Evolutionary conservation across 2,113 vertebrate genomes (phyloP).

Genomic region (Sminthopsis crassicaudata): DNA sequence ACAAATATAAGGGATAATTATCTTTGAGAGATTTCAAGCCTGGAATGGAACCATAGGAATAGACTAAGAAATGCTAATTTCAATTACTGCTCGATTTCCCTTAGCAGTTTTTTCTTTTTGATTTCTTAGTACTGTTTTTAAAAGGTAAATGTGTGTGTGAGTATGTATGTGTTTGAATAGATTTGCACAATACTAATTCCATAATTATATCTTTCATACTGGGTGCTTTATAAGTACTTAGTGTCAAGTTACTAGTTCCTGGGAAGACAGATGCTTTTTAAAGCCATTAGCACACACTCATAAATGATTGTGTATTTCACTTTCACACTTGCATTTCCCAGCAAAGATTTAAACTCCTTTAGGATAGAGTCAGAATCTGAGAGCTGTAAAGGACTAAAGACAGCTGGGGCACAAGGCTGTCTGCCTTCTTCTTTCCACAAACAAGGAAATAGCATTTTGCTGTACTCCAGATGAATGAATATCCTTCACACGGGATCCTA

Average conservation of each 20-base stretch:
- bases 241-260: conserved; percentile 44
- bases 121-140: conserved; percentile 36
- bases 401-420: not conserved
- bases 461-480: not conserved
- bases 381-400: not conserved
- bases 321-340: conserved; percentile 17
- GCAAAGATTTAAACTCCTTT: not conserved
- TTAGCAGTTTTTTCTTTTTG: conserved; percentile 46
- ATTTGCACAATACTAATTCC: conserved; percentile 66
- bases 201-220: conserved; percentile 63
- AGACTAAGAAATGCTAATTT: conserved; percentile 56
- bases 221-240: conserved; percentile 49
- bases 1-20: not conserved
- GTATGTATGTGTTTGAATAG: conserved; percentile 54
- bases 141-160: not conserved
- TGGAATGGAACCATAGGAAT: conserved; percentile 53
- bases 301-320: conserved; percentile 56
- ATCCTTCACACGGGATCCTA: not conserved
- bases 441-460: not conserved
- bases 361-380: not conserved
- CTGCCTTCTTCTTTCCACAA: not conserved
- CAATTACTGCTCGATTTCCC: conserved; percentile 49
- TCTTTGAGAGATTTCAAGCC: conserved; percentile 60
- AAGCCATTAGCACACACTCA: not conserved
- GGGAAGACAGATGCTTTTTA: conserved; percentile 39